phyloP scores from a whole-genome alignment of 2,888 invertebrate genomes.

The Gymnosoma rotundatum region DNA sequence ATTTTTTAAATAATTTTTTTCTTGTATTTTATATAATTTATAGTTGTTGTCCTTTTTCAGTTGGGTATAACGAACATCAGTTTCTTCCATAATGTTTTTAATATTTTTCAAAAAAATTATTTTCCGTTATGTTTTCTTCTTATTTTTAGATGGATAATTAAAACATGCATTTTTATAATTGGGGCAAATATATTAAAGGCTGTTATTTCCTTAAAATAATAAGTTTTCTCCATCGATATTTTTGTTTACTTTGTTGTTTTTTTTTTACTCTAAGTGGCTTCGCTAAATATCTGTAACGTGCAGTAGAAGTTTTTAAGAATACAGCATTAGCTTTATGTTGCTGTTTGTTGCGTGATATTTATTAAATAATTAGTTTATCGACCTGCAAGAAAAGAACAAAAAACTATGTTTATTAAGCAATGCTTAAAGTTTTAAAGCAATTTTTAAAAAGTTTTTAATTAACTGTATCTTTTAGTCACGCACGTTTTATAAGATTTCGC shows the following conservation, averaged over 20 bases:
- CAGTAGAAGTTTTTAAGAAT: not conserved
- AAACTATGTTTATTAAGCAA: not conserved
- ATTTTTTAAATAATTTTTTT: conserved; percentile 15
- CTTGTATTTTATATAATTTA: conserved; percentile 21
- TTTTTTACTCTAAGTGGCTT: conserved; percentile 55
- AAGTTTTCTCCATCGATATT: conserved; percentile 56
- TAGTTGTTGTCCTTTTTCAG: conserved; percentile 32
- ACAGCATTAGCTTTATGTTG: not conserved
- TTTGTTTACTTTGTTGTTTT: conserved; percentile 35
- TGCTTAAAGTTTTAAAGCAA: no score
- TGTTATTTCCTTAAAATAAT: conserved; percentile 6
- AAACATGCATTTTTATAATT: not conserved
- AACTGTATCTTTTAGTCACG: no score
- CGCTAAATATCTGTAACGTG: conserved; percentile 34
- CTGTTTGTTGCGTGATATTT: no score
- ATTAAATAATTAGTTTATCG: no score
- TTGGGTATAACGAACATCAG: conserved; percentile 34
- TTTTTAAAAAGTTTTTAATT: no score
- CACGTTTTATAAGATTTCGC: no score
- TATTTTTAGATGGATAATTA: conserved; percentile 22
- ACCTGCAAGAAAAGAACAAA: conserved; percentile 23
- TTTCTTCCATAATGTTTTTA: conserved; percentile 54
- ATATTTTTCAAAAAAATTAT: not conserved
- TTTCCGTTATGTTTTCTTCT: not conserved
- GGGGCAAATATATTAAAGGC: not conserved